Evolutionary conservation across 2,888 invertebrate genomes (phyloP).

Genomic region (Phlogophora meticulosa): DNA sequence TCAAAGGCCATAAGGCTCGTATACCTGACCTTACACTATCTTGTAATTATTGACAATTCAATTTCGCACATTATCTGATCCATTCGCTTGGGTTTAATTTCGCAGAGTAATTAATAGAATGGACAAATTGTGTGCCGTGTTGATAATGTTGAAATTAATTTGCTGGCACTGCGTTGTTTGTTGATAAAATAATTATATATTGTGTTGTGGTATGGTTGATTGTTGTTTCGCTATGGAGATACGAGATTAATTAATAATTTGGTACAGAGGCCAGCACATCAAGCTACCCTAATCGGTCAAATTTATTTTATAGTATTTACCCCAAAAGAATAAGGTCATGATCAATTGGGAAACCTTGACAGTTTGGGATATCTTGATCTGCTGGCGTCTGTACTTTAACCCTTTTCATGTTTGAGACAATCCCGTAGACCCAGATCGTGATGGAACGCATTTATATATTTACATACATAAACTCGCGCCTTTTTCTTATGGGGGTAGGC

Average conservation of each 20-base stretch:
- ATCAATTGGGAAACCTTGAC: too few relatives aligned
- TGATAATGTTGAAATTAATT: conserved; percentile 58
- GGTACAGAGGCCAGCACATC: too few relatives aligned
- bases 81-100: conserved; percentile 69
- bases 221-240: neutral
- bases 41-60: conserved; percentile 89
- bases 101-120: conserved; percentile 60
- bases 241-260: neutral
- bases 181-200: conserved; percentile 10
- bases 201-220: conserved; percentile 29
- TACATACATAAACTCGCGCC: too few relatives aligned
- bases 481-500: too few relatives aligned
- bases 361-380: too few relatives aligned
- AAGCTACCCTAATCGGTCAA: too few relatives aligned
- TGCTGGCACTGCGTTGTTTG: conserved; percentile 35
- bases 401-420: too few relatives aligned
- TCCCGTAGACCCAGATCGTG: too few relatives aligned
- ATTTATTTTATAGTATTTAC: too few relatives aligned
- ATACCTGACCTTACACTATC: conserved; percentile 62
- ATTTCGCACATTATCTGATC: conserved; percentile 85
- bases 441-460: too few relatives aligned
- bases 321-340: too few relatives aligned
- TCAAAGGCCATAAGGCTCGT: conserved; percentile 62
- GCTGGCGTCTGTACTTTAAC: too few relatives aligned
- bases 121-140: conserved; percentile 60